phyloP scores from a whole-genome alignment of 2,888 invertebrate species.

The Cancer borealis region DNA sequence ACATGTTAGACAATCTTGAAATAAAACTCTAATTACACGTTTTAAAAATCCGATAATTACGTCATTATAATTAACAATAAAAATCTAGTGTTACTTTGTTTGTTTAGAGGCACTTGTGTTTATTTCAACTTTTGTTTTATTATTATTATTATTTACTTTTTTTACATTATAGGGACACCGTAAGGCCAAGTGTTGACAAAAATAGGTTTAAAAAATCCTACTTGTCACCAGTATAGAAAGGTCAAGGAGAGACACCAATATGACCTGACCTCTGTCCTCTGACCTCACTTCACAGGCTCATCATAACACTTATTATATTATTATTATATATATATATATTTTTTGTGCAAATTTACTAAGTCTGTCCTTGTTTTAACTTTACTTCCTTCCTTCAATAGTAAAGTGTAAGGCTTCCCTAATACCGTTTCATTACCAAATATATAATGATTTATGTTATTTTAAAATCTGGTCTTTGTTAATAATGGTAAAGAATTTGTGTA shows the following conservation, averaged over 20 bases:
- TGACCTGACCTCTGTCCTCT: background rate
- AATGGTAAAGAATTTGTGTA: too few species aligned
- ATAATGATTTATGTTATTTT: too few species aligned
- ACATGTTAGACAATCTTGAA: background rate
- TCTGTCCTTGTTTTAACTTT: background rate
- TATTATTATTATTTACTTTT: too few species aligned
- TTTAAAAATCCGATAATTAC: background rate
- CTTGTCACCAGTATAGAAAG: background rate
- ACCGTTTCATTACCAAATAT: background rate
- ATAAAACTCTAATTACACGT: background rate
- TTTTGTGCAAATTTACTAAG: background rate
- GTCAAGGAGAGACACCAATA: background rate
- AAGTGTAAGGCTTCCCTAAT: background rate
- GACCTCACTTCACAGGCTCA: too few species aligned
- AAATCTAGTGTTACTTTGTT: background rate
- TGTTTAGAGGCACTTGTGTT: background rate
- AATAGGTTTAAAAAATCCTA: too few species aligned
- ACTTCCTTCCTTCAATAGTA: background rate
- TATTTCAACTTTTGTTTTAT: background rate
- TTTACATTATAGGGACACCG: too few species aligned
- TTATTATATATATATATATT: too few species aligned
- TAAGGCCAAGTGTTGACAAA: too few species aligned
- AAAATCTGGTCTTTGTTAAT: too few species aligned
- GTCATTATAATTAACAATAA: background rate
- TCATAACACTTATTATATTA: too few species aligned